These are phyloP conservation scores for Syrmaticus mikado DNA, from an alignment of 2,113 vertebrate species.

Conservation along the genomic window DNA sequence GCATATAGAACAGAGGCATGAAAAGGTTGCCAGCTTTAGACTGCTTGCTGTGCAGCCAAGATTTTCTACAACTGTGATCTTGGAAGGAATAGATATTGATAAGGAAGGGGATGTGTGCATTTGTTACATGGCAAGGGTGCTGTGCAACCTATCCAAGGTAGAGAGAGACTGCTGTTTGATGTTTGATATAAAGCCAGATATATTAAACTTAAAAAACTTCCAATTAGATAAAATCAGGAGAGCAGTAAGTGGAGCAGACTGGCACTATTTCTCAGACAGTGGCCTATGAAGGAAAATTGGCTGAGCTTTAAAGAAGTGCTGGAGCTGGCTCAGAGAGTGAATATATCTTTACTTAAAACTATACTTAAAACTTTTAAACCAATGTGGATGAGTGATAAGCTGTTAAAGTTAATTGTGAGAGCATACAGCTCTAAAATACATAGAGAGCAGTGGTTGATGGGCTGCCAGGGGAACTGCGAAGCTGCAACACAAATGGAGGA, in stretches of 20 bases:
- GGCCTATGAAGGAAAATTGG: constrained; percentile 57
- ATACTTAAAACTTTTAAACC: constrained; percentile 58
- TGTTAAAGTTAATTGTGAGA: constrained; percentile 68
- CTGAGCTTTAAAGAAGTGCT: constrained; percentile 64
- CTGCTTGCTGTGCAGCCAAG: background rate
- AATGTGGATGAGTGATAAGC: constrained; percentile 62
- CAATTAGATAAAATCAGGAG: constrained; percentile 40
- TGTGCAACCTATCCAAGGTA: background rate
- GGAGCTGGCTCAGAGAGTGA: constrained; percentile 19
- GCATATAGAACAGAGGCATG: background rate
- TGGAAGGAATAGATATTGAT: background rate
- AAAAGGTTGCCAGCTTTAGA: background rate
- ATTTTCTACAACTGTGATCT: background rate
- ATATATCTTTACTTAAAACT: constrained; percentile 55
- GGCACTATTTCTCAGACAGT: constrained; percentile 53
- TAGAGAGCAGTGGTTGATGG: background rate
- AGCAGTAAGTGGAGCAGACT: constrained; percentile 22
- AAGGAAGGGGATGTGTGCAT: fast-evolving
- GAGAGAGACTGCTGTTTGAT: background rate
- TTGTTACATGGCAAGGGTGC: fast-evolving
- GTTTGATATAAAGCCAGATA: constrained; percentile 41
- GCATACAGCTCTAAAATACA: background rate
- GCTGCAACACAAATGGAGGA: background rate
- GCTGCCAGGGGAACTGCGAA: background rate
- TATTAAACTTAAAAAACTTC: constrained; percentile 40